These are phyloP conservation scores for Eulemur coronatus DNA, from an alignment of 2,797 vertebrate species.

Conservation along the genomic window DNA sequence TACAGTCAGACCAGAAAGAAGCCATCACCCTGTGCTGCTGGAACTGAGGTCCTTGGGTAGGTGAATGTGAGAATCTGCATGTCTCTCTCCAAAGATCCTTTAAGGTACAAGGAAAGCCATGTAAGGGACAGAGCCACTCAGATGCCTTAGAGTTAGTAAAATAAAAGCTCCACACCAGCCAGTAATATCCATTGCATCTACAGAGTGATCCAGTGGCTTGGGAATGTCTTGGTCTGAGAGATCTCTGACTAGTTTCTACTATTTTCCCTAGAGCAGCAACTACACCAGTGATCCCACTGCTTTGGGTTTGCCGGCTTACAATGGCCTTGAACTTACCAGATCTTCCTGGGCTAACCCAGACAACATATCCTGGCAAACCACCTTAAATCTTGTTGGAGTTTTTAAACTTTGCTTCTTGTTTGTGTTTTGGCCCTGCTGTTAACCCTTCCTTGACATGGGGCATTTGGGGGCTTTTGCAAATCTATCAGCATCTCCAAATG, in stretches of 20 bases:
- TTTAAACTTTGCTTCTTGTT: slow-evolving; percentile 26
- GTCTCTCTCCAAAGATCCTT: neutral
- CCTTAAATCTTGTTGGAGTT: neutral
- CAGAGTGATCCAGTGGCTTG: neutral
- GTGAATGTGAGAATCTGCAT: neutral
- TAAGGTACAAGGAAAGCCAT: neutral
- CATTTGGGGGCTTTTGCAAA: slow-evolving; percentile 8
- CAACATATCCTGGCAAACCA: neutral
- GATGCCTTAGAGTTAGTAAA: neutral
- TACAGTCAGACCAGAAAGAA: neutral
- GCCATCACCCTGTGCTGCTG: neutral
- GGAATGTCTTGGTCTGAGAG: neutral
- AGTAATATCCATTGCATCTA: neutral
- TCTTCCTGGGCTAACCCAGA: neutral
- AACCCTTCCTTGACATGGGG: neutral
- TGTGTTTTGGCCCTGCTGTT: neutral
- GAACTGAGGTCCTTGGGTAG: neutral
- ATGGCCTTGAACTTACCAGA: neutral
- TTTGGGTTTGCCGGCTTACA: neutral
- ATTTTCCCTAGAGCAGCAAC: neutral
- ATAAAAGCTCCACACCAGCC: neutral
- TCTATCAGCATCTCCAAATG: neutral
- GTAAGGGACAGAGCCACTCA: neutral
- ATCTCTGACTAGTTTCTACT: neutral
- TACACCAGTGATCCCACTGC: neutral